phyloP scores from a whole-genome alignment of 2,888 invertebrate species.

The Acleris sparsana region DNA sequence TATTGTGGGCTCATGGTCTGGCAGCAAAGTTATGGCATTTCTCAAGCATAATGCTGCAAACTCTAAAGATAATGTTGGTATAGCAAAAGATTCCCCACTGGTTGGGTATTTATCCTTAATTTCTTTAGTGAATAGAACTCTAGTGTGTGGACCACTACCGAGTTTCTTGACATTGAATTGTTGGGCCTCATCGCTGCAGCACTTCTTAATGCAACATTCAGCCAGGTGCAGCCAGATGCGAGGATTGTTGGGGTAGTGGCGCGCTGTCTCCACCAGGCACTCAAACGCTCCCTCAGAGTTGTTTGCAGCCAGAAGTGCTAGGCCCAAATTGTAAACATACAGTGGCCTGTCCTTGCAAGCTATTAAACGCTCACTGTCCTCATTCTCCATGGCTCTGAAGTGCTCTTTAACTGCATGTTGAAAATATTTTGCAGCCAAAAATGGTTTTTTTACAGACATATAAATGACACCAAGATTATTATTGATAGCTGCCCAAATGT shows the following conservation, averaged over 20 bases:
- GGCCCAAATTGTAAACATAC: conserved; percentile 92
- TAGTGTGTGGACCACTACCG: conserved; percentile 75
- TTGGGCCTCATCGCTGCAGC: conserved; percentile 82
- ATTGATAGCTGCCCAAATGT: conserved; percentile 84
- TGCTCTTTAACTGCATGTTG: conserved; percentile 91
- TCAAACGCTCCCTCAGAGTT: conserved; percentile 94
- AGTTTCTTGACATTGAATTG: conserved; percentile 74
- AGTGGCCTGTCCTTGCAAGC: conserved; percentile 82
- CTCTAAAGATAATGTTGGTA: conserved; percentile 94
- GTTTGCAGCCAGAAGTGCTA: conserved; percentile 91
- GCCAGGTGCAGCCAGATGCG: conserved; percentile 96
- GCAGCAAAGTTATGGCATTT: conserved; percentile 90
- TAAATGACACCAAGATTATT: conserved; percentile 93
- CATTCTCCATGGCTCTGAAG: conserved; percentile 72
- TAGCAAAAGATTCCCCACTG: conserved; percentile 89
- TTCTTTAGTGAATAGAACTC: conserved; percentile 68
- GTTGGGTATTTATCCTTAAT: conserved; percentile 70
- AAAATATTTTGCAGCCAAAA: conserved; percentile 90
- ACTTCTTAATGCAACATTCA: conserved; percentile 93
- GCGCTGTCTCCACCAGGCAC: conserved; percentile 93
- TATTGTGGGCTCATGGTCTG: conserved; percentile 76
- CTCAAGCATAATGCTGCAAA: conserved; percentile 94
- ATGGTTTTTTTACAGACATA: conserved; percentile 91
- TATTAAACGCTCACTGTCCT: conserved; percentile 69
- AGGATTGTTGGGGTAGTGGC: conserved; percentile 94